These are phyloP conservation scores for Scaptomyza parva DNA, from an alignment of 2,888 invertebrate species.

Conservation along the genomic window DNA sequence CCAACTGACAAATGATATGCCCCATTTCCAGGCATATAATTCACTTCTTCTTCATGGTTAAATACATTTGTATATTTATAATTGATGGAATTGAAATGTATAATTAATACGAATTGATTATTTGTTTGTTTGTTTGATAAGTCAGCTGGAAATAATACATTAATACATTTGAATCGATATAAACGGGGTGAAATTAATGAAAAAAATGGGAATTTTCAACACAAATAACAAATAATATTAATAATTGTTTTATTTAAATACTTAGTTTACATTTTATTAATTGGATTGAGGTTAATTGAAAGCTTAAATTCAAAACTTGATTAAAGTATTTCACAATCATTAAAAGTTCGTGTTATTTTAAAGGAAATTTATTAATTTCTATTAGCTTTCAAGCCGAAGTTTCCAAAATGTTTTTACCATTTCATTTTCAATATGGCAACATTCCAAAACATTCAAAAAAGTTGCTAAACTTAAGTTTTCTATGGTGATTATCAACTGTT, in stretches of 20 bases:
- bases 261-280: no score
- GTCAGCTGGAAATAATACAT: slow-evolving; percentile 6
- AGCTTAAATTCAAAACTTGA: no score
- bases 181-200: background rate
- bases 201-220: background rate
- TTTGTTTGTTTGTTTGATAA: slow-evolving; percentile 10
- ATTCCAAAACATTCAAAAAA: no score
- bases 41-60: slow-evolving; percentile 5
- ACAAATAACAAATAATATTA: background rate
- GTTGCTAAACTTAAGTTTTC: background rate
- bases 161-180: background rate
- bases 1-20: slow-evolving; percentile 66
- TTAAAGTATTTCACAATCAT: no score
- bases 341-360: no score
- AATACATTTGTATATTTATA: slow-evolving; percentile 32
- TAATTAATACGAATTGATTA: slow-evolving; percentile 59
- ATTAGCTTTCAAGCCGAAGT: no score
- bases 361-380: no score
- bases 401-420: no score
- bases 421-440: background rate
- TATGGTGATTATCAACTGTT: slow-evolving; percentile 18
- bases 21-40: slow-evolving; percentile 41
- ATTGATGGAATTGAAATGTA: slow-evolving; percentile 74
- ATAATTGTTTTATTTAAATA: no score
- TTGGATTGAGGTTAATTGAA: no score